Conservation (phyloP, 2,888 invertebrate genomes). For the Urechis unicinctus region DNA sequence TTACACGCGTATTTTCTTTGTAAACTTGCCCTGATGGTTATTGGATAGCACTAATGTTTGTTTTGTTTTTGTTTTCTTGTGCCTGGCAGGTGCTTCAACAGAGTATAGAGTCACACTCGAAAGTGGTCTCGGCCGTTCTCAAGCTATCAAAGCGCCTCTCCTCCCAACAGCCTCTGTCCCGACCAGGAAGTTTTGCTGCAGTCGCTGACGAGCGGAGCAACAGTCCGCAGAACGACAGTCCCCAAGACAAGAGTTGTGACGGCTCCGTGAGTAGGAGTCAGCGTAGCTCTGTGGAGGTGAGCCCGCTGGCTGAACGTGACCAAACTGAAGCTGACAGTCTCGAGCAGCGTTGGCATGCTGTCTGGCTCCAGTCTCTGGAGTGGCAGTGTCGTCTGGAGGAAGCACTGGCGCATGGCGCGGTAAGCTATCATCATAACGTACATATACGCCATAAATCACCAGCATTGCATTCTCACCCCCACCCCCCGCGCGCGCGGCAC, state of each 20-base stretch:
- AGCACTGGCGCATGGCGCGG: slow-evolving; percentile 21
- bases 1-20: no score
- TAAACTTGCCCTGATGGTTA: no score
- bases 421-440: no score
- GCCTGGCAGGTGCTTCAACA: slow-evolving; percentile 75
- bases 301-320: neutral
- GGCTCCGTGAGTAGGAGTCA: no score
- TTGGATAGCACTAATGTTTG: no score
- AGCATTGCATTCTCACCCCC: no score
- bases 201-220: no score
- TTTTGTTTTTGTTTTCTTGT: neutral
- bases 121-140: slow-evolving; percentile 47
- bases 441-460: no score
- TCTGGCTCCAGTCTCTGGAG: slow-evolving; percentile 83
- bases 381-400: slow-evolving; percentile 85
- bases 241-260: no score
- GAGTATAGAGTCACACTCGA: slow-evolving; percentile 76
- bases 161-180: slow-evolving; percentile 18
- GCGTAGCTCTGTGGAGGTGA: neutral
- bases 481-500: neutral
- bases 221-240: slow-evolving; percentile 6
- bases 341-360: slow-evolving; percentile 82
- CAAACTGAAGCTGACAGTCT: slow-evolving; percentile 64
- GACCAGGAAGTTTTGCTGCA: no score
- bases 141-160: slow-evolving; percentile 48